Conservation (phyloP, 2,888 invertebrate genomes). For the Salpingus planirostris region DNA sequence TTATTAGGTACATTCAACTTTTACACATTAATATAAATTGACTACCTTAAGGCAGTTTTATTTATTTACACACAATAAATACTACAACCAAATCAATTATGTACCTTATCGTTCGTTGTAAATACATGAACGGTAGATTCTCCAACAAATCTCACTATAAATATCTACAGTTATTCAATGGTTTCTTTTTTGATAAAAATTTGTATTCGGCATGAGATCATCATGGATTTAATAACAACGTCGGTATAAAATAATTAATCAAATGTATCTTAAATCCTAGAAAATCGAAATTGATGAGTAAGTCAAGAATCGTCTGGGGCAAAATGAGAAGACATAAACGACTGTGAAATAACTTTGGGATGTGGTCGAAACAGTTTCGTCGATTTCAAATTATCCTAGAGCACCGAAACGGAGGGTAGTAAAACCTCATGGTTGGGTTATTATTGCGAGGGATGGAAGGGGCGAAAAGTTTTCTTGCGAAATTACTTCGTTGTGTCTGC, state of each 20-base stretch:
- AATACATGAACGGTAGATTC: conserved; percentile 6
- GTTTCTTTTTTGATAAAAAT: conserved; percentile 13
- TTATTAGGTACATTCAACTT: conserved; percentile 12
- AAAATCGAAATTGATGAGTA: too few species aligned
- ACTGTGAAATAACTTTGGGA: too few species aligned
- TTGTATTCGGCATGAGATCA: conserved; percentile 17
- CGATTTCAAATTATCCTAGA: too few species aligned
- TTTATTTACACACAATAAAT: conserved; percentile 12
- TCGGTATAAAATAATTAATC: conserved; percentile 11
- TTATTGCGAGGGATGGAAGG: too few species aligned
- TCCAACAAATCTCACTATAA: conserved; percentile 7
- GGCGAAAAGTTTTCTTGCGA: too few species aligned
- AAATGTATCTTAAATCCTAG: conserved; percentile 8
- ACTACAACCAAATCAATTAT: conserved; percentile 10
- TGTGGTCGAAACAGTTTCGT: too few species aligned
- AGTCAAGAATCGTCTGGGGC: too few species aligned
- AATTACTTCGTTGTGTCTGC: too few species aligned
- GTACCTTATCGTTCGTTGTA: conserved; percentile 13
- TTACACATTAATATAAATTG: conserved; percentile 15
- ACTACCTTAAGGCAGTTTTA: conserved; percentile 16
- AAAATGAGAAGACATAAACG: too few species aligned
- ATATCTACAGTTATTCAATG: conserved; percentile 8
- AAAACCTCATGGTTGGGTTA: too few species aligned
- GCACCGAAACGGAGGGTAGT: too few species aligned
- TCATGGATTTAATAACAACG: conserved; percentile 11